Evolutionary conservation across 2,113 vertebrate genomes (phyloP).

Genomic region (Lutjanus erythropterus): DNA sequence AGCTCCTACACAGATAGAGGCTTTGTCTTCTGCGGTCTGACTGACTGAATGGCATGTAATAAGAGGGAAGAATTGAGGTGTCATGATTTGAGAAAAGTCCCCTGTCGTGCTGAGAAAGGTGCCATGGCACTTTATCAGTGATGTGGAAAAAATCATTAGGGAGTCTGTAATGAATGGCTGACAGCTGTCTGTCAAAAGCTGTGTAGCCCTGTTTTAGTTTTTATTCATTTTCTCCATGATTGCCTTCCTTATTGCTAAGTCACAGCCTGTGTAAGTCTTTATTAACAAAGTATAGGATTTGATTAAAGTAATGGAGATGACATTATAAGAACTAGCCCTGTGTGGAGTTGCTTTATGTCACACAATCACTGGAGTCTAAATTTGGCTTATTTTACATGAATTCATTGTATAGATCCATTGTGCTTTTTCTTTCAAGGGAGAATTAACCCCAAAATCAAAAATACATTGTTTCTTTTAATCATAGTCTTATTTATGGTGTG

Average conservation of each 20-base stretch:
- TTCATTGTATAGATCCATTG: background rate
- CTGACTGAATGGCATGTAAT: conserved; percentile 64
- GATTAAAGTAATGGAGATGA: conserved; percentile 15
- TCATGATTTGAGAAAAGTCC: conserved; percentile 58
- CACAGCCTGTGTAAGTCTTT: conserved; percentile 41
- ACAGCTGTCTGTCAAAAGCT: conserved; percentile 78
- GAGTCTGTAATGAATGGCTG: conserved; percentile 59
- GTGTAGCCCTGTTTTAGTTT: conserved; percentile 36
- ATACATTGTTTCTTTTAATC: too few species aligned
- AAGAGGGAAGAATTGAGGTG: conserved; percentile 62
- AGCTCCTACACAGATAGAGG: background rate
- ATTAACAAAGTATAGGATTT: conserved; percentile 50
- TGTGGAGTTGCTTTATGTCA: background rate
- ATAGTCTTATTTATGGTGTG: too few species aligned
- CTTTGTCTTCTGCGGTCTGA: conserved; percentile 22
- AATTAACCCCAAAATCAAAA: too few species aligned
- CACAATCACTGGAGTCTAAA: background rate
- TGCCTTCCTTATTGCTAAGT: conserved; percentile 51
- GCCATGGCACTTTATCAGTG: conserved; percentile 43
- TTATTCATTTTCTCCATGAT: conserved; percentile 65
- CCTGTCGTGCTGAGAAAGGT: conserved; percentile 40
- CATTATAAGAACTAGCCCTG: background rate
- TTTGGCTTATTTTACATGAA: background rate
- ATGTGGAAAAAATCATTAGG: conserved; percentile 58
- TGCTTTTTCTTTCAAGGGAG: background rate